phyloP scores from a whole-genome alignment of 2,797 vertebrate genomes.

The Anabacerthia variegaticeps region DNA sequence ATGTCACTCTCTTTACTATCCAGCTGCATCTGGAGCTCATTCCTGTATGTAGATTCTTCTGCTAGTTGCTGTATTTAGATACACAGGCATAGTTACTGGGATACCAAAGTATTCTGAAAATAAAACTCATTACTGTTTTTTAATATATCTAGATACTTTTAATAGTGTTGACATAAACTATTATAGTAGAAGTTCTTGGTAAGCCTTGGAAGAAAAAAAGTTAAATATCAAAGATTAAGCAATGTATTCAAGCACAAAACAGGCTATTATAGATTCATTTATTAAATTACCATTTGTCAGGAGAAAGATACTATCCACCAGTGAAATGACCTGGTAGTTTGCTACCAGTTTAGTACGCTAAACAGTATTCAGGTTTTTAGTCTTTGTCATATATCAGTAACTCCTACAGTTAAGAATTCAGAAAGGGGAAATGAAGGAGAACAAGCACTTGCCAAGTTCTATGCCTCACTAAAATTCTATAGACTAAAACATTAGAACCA shows the following conservation, averaged over 20 bases:
- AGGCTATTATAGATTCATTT: neutral
- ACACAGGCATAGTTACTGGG: constrained; percentile 11
- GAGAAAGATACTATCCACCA: neutral
- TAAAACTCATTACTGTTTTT: neutral
- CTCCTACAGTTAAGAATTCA: neutral
- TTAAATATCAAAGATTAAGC: neutral
- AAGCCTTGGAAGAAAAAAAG: neutral
- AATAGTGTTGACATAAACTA: neutral
- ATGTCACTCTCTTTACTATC: constrained; percentile 99
- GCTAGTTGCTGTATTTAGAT: constrained; percentile 86
- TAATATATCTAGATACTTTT: neutral
- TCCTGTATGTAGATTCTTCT: constrained; percentile 91
- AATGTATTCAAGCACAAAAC: neutral
- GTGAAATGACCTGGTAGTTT: neutral
- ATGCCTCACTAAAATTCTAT: neutral
- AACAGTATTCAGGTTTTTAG: neutral
- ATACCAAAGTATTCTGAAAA: constrained; percentile 13
- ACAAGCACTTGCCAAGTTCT: neutral
- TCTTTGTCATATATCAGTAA: neutral
- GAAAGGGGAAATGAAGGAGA: neutral
- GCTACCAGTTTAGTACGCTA: neutral
- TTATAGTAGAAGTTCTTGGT: neutral
- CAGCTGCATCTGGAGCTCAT: constrained; percentile 96
- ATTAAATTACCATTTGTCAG: neutral
- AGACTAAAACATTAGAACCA: neutral